These are phyloP conservation scores for Hiodon alosoides DNA, from an alignment of 2,113 vertebrate genomes.

Conservation along the genomic window DNA sequence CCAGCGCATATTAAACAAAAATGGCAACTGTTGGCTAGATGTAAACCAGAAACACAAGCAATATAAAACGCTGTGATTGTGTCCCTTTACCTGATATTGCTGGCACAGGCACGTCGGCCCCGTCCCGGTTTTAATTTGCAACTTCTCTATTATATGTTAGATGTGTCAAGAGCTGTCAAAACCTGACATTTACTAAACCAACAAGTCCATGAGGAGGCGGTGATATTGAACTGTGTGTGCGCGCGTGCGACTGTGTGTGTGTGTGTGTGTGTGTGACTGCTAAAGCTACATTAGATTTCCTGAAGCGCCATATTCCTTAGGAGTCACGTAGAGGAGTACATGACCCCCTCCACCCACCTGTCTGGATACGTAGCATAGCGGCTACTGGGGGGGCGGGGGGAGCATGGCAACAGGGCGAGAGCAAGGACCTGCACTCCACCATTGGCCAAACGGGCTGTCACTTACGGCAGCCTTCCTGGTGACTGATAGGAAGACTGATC, in stretches of 20 bases:
- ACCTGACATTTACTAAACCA: slow-evolving; percentile 10
- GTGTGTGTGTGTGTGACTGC: slow-evolving; percentile 7
- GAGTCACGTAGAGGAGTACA: slow-evolving; percentile 7
- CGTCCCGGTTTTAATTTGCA: not conserved
- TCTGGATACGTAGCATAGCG: slow-evolving; percentile 5
- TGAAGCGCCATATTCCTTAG: slow-evolving; percentile 15
- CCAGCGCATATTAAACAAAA: no score
- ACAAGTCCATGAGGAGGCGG: not conserved
- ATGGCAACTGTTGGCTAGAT: no score
- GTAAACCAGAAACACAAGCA: no score
- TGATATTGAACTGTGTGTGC: slow-evolving; percentile 1
- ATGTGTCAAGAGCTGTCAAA: slow-evolving; percentile 8
- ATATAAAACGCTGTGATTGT: no score
- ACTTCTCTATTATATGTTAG: not conserved
- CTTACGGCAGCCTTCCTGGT: no score
- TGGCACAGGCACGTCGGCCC: no score
- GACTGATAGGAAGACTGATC: not conserved
- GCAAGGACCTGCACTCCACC: no score
- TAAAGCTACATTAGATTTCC: slow-evolving; percentile 25
- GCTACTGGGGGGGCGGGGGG: no score
- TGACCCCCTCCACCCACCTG: slow-evolving; percentile 16
- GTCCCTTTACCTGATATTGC: no score
- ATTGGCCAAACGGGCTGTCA: no score
- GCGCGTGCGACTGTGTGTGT: slow-evolving; percentile 9
- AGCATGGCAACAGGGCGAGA: no score